Evolutionary conservation across 2,797 vertebrate genomes (phyloP).

Genomic region (Otolemur crassicaudatus): DNA sequence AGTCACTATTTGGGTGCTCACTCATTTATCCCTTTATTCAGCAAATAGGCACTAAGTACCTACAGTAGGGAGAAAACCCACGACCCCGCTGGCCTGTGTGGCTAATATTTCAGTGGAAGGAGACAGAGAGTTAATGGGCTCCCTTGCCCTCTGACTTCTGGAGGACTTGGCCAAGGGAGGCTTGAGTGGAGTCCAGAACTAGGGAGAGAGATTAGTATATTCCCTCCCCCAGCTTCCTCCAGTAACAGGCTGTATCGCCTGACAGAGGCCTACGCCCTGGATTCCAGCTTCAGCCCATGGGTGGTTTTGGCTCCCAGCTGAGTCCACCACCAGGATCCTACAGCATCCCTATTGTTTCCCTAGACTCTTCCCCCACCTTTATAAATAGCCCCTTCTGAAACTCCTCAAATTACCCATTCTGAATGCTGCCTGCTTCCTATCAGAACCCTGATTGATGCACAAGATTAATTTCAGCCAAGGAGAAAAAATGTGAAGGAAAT

Average conservation of each 20-base stretch:
- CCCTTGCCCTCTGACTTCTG: background rate
- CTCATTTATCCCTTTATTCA: background rate
- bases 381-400: background rate
- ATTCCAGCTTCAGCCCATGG: background rate
- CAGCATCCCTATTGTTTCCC: background rate
- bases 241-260: background rate
- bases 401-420: background rate
- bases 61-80: background rate
- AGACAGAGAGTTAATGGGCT: background rate
- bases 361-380: background rate
- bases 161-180: background rate
- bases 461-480: background rate
- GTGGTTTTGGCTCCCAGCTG: background rate
- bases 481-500: background rate
- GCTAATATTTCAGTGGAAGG: background rate
- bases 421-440: background rate
- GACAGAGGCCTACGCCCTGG: background rate
- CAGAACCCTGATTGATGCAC: background rate
- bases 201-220: background rate
- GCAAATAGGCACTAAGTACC: background rate
- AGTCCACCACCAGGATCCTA: background rate
- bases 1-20: background rate
- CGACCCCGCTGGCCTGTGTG: background rate
- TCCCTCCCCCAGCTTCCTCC: background rate
- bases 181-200: background rate